These are phyloP conservation scores for Neuroterus valhalla DNA, from an alignment of 1,140 invertebrate genomes.

Conservation along the genomic window DNA sequence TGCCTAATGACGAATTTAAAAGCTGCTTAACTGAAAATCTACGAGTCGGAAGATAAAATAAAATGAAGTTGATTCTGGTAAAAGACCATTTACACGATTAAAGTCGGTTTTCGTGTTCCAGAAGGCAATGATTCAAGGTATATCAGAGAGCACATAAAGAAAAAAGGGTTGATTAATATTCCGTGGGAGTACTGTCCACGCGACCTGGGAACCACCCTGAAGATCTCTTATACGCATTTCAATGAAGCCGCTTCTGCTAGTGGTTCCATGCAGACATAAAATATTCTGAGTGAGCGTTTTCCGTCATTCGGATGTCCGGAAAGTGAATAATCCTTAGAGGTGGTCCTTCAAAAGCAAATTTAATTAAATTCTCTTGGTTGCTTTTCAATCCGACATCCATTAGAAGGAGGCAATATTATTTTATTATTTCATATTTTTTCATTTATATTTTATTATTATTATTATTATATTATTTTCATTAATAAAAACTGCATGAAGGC, in stretches of 20 bases:
- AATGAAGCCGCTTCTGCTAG: conserved; percentile 51
- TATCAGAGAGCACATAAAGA: conserved; percentile 17
- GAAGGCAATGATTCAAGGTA: neutral
- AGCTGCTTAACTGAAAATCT: too few relatives aligned
- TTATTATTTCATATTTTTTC: too few relatives aligned
- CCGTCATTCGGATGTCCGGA: conserved; percentile 12
- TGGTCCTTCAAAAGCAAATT: too few relatives aligned
- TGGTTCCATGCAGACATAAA: neutral
- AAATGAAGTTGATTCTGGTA: too few relatives aligned
- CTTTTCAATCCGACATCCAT: too few relatives aligned
- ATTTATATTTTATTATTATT: too few relatives aligned
- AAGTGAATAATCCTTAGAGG: neutral
- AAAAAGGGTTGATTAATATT: conserved; percentile 63
- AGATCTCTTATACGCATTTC: conserved; percentile 54
- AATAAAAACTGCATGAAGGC: too few relatives aligned
- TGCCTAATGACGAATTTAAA: too few relatives aligned
- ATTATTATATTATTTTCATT: too few relatives aligned
- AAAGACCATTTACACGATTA: neutral
- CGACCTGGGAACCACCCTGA: conserved; percentile 61
- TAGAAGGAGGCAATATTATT: too few relatives aligned
- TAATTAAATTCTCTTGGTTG: too few relatives aligned
- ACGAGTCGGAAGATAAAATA: too few relatives aligned
- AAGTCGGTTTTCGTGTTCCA: neutral
- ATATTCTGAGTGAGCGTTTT: conserved; percentile 16
- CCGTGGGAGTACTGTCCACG: conserved; percentile 64